Percentiles rank a stretch among this genome's conserved stretches.
These are phyloP conservation scores for Campoletis raptor DNA, from an alignment of 2,888 invertebrate species.

Conservation along the genomic window DNA sequence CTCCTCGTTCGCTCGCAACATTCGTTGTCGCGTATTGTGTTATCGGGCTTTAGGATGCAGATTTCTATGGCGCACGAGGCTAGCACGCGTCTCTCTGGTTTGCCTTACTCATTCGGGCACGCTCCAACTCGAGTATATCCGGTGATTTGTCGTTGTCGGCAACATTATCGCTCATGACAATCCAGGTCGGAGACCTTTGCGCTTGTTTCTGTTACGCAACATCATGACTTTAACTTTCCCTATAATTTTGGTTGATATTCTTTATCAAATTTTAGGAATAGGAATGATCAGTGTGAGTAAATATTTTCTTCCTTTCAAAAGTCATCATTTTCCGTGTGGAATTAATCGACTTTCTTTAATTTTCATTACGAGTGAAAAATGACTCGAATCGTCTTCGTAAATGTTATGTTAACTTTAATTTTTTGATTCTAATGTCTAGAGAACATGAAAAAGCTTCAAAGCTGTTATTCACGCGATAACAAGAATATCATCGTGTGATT, in stretches of 20 bases:
- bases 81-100: constrained; percentile 17
- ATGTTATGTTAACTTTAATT: background rate
- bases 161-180: constrained; percentile 33
- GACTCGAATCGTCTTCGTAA: background rate
- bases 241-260: background rate
- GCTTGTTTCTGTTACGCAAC: constrained; percentile 7
- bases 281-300: background rate
- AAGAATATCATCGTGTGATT: background rate
- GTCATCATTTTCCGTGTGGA: background rate
- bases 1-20: constrained; percentile 3
- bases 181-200: constrained; percentile 40
- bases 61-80: constrained; percentile 21
- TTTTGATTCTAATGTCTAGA: background rate
- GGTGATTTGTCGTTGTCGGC: constrained; percentile 42
- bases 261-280: background rate
- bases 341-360: background rate
- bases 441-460: background rate
- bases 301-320: background rate
- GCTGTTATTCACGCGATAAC: background rate
- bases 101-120: constrained; percentile 26
- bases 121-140: constrained; percentile 33
- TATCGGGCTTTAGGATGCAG: constrained; percentile 39
- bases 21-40: constrained; percentile 29
- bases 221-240: background rate
- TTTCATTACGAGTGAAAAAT: background rate